Evolutionary conservation across 2,113 vertebrate species (phyloP).

Genomic region (Dromiciops gliroides): DNA sequence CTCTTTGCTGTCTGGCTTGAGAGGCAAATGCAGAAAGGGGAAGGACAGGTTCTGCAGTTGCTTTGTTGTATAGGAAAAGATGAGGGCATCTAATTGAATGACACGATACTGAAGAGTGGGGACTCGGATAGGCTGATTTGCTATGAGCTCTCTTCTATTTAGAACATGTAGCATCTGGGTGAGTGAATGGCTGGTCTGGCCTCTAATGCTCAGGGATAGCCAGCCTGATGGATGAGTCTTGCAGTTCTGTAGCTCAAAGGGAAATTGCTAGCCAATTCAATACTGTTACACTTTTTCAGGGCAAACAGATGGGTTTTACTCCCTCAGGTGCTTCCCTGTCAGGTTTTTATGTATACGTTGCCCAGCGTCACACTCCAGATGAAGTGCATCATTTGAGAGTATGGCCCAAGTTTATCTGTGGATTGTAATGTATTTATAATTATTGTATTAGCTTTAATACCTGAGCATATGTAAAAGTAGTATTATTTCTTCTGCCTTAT

Average conservation of each 20-base stretch:
- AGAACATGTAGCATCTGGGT: not conserved
- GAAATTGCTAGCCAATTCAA: not conserved
- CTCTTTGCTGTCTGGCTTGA: not conserved
- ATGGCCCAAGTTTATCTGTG: not conserved
- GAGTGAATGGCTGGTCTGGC: not conserved
- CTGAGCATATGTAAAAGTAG: not conserved
- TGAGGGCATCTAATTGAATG: not conserved
- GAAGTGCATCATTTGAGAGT: not conserved
- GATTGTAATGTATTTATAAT: not conserved
- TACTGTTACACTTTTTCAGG: not conserved
- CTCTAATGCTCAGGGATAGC: not conserved
- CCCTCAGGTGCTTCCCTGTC: not conserved
- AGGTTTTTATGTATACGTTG: not conserved
- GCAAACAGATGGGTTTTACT: not conserved
- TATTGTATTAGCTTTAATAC: not conserved
- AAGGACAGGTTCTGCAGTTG: not conserved
- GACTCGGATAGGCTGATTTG: not conserved
- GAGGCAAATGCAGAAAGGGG: not conserved
- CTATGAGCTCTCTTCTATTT: not conserved
- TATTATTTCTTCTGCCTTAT: no score
- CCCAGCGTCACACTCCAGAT: not conserved
- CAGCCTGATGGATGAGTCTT: not conserved
- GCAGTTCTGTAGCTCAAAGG: not conserved
- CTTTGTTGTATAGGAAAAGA: not conserved
- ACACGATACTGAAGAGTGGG: not conserved